Base-by-base conservation (phyloP, 2,797 vertebrate genomes). In the Ciconia nigra region DNA sequence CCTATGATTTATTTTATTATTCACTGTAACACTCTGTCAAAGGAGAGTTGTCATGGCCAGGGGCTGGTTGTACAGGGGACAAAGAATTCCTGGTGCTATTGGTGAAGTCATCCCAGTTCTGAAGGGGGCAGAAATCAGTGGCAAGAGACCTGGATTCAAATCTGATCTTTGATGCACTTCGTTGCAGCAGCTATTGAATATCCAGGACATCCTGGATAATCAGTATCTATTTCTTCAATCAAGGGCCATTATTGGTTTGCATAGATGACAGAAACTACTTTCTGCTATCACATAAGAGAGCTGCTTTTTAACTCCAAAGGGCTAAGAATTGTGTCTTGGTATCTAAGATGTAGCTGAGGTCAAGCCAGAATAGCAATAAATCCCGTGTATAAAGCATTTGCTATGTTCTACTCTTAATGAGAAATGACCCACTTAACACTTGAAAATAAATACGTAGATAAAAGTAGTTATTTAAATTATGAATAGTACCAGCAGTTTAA, bases 381-480 rank as follows among this genome's bases (percentile, higher is more conserved):
- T 52, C 44, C 37, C 0, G 0, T 9, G 5, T 37, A 65, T 67
- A 74, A 94, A 83, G 20, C 15, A 59, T 87, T 90, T 83, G 9
- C 11, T 74, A 1, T 83, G 33, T 90, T 94, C 52, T 73, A 22
- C 18, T 72, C 19, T 46, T 83, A 78, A 87, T 65, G 57, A 91
- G 58, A 85, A 85, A 87, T 29, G 54, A 83, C 65, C 35, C 61
- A 83, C 63, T 85, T 85, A 89, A 61, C 19, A 35, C 8, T 74
- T 31, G 39, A 78, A 97, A 95, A 92, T 94, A 94, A 90, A 92
- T 55, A 85, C 33, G 47, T 33, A 93, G 89, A 91, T 87, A 87
- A 89, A 86, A 94, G 31, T 85, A 74, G 59, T 90, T 89, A 54
- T 47, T 94, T 87, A 80, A 96, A 93, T 83, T 87, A 83, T 63